Evolutionary conservation across 2,113 vertebrate species (phyloP).

Genomic region (Leiothrix lutea): DNA sequence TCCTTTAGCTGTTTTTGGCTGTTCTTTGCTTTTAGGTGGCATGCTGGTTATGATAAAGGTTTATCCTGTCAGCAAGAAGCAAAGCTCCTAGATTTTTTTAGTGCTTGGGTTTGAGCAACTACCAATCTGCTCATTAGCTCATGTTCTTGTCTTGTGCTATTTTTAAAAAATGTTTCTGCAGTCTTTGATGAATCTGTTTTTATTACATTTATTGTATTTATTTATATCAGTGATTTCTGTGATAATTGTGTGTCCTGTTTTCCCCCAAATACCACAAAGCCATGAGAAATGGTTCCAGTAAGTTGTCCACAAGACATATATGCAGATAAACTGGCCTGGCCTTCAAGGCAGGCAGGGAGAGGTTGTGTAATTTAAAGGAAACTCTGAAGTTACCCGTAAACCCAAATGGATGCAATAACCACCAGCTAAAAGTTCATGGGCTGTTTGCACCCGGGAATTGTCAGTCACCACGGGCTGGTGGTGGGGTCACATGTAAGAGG

Average conservation of each 20-base stretch:
- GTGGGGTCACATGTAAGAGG: not conserved
- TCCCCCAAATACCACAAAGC: not conserved
- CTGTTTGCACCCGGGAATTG: not conserved
- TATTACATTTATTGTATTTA: not conserved
- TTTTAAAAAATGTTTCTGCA: not conserved
- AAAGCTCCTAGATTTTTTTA: not conserved
- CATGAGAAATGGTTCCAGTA: not conserved
- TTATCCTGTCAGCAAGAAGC: not conserved
- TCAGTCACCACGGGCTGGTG: not conserved
- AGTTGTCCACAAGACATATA: not conserved
- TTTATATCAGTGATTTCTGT: not conserved
- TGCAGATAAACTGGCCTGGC: not conserved
- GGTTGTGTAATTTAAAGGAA: not conserved
- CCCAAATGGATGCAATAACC: not conserved
- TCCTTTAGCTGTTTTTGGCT: not conserved
- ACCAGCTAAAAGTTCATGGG: not conserved
- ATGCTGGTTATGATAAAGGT: not conserved
- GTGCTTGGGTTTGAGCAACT: not conserved
- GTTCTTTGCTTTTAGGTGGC: not conserved
- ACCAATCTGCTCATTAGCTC: not conserved
- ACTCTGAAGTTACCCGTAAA: not conserved
- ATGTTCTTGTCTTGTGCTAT: not conserved
- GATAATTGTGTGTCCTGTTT: not conserved
- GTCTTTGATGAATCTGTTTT: not conserved
- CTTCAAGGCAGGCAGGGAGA: not conserved